A percentile compares a stretch with the other conserved stretches of the same genome.
These are phyloP conservation scores for Hippopotamyrus pictus DNA, from an alignment of 2,797 vertebrate species.

Conservation along the genomic window DNA sequence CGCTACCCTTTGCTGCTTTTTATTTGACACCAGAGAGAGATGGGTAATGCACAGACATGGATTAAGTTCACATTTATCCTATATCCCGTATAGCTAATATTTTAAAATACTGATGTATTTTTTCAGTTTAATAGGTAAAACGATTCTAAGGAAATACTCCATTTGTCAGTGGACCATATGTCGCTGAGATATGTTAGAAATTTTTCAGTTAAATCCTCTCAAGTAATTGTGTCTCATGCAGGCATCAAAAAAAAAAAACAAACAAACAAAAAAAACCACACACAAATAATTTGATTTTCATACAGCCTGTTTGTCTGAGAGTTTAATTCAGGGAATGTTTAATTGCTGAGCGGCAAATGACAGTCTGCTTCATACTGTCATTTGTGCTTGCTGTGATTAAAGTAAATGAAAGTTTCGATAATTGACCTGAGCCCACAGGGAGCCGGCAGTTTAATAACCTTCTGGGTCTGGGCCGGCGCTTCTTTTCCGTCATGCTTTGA, in stretches of 20 bases:
- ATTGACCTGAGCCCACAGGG: background rate
- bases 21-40: background rate
- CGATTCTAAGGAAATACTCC: background rate
- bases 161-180: background rate
- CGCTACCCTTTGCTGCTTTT: background rate
- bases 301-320: background rate
- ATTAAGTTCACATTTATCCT: background rate
- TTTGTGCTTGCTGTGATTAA: background rate
- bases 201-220: too few relatives aligned
- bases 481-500: background rate
- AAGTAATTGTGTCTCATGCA: background rate
- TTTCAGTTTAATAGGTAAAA: background rate
- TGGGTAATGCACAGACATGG: background rate
- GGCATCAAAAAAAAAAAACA: background rate
- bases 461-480: background rate
- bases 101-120: background rate
- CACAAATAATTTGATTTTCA: background rate
- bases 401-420: background rate
- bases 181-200: background rate
- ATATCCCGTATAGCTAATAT: background rate
- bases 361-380: background rate
- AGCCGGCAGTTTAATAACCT: background rate
- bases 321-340: conserved; percentile 7
- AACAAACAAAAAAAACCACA: background rate
- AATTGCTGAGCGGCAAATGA: background rate